Conservation (phyloP, 2,888 invertebrate genomes). For the Pollenia amentaria region DNA sequence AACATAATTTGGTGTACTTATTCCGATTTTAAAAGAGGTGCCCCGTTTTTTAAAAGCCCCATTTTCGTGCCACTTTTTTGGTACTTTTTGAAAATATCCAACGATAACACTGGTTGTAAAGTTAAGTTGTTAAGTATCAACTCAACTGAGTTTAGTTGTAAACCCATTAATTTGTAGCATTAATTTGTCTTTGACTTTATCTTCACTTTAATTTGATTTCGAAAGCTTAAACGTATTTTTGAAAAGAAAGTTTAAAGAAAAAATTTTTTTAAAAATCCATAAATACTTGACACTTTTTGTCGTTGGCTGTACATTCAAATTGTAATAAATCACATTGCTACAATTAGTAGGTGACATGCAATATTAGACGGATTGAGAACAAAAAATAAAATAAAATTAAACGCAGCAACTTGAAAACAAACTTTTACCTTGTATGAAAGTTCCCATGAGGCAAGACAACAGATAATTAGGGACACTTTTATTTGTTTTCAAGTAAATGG, state of each 20-base stretch:
- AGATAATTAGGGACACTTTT: constrained; percentile 53
- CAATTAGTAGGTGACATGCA: constrained; percentile 61
- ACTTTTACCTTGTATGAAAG: constrained; percentile 45
- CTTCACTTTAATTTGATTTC: too few species aligned
- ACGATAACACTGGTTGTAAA: too few species aligned
- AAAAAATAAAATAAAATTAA: neutral
- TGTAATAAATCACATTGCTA: constrained; percentile 44
- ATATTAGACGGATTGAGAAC: constrained; percentile 37
- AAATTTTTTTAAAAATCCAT: neutral
- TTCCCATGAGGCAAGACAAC: constrained; percentile 62
- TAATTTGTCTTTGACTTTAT: too few species aligned
- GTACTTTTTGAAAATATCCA: too few species aligned
- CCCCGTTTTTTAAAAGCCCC: too few species aligned
- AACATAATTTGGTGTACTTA: too few species aligned
- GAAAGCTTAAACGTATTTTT: neutral
- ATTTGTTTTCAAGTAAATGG: constrained; percentile 36
- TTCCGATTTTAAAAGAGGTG: too few species aligned
- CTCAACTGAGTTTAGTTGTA: too few species aligned
- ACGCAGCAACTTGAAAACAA: constrained; percentile 3
- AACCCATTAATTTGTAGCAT: too few species aligned
- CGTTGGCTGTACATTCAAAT: neutral
- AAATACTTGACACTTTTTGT: neutral
- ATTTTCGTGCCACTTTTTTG: too few species aligned
- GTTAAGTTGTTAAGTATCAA: too few species aligned
- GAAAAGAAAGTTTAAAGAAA: too few species aligned